Evolutionary conservation across 2,888 invertebrate genomes (phyloP), one percentile per base, ranked within the genome.

Genomic region (Netelia melanura): DNA sequence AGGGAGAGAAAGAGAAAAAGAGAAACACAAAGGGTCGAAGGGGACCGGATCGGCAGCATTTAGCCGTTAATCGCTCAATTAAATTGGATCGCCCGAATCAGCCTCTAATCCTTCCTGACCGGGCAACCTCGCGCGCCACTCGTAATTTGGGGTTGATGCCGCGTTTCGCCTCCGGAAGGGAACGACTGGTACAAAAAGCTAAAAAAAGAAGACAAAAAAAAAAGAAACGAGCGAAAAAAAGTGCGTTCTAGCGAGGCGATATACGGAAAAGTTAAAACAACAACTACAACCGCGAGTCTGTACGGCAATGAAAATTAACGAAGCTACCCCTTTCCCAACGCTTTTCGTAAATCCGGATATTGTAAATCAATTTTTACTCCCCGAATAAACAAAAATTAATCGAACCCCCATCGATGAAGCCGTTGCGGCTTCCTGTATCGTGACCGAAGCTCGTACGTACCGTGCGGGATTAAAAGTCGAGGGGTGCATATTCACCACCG

Each of bases 21-120:
- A 44, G 76, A 62, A 61, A 80, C 79, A 25, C 65, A 74, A 48
- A 56, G 68, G 56, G 83, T 52, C 68, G 54, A 52, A 17, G 52
- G 48, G 62, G 52, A 54, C 10, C 23, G 75, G 78, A 81, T 70
- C 61, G 84, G 84, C 87, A 91, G 90, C 91, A 91, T 93, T 93
- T 92, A 92, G 91, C 92, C 92, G 92, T 93, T 93, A 93, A 93
- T 93, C 93, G 93, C 92, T 92, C 93, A 93, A 93, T 93, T 93
- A 93, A 93, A 93, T 93, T 91, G 92, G 92, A 93, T 92, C 90
- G 90, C 88, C 89, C 89, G 92, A 91, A 93, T 92, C 93, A 91
- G 90, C 91, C 90, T 92, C 91, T 92, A 92, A 92, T 92, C 90
- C 92, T 85, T 87, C 78, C 85, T 88, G 86, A 83, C 86, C 86